Evolutionary conservation across 1,140 invertebrate genomes (phyloP).

Genomic region (Aphidius ervi): DNA sequence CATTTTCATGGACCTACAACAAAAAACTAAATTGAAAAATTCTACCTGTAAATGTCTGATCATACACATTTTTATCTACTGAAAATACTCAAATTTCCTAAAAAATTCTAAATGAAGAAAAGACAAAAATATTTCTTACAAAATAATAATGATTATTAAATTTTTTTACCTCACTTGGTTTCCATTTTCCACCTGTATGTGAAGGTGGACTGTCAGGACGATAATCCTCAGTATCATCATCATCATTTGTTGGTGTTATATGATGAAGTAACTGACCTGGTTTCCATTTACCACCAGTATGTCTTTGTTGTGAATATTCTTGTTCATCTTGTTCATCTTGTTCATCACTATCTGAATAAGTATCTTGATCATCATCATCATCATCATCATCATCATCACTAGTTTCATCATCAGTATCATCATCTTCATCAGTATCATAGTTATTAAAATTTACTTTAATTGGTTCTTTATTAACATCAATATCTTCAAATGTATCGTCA

Average conservation of each 20-base stretch:
- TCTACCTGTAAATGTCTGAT: too few relatives aligned
- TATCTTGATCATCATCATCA: constrained; percentile 30
- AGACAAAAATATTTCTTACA: too few relatives aligned
- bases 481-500: constrained; percentile 41
- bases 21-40: too few relatives aligned
- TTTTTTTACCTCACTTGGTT: constrained; percentile 38
- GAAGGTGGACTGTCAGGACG: constrained; percentile 52
- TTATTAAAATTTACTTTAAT: too few relatives aligned
- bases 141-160: too few relatives aligned
- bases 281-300: constrained; percentile 66
- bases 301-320: constrained; percentile 45
- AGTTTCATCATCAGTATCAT: too few relatives aligned
- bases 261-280: constrained; percentile 48
- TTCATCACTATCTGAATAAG: constrained; percentile 44
- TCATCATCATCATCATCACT: constrained; percentile 46
- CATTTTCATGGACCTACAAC: too few relatives aligned
- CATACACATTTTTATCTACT: too few relatives aligned
- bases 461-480: constrained; percentile 32
- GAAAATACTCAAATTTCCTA: too few relatives aligned
- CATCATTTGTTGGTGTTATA: constrained; percentile 38
- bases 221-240: constrained; percentile 40
- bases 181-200: constrained; percentile 74
- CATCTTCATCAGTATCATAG: too few relatives aligned
- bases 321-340: constrained; percentile 30
- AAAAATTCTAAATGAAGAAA: too few relatives aligned